phyloP scores from a whole-genome alignment of 2,888 invertebrate species.

The Rutpela maculata region DNA sequence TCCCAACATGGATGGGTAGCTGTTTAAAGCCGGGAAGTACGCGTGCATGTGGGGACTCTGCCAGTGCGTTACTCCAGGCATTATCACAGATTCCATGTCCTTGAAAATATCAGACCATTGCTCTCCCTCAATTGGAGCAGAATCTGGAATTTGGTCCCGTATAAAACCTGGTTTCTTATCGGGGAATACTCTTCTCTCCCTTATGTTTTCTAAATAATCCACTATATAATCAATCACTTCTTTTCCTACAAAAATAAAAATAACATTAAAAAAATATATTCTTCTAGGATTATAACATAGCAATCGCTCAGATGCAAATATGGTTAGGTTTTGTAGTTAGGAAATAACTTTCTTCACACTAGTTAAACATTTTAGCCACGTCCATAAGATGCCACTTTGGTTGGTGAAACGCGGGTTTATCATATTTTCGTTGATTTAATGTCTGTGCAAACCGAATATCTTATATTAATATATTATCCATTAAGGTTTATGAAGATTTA shows the following conservation, averaged over 20 bases:
- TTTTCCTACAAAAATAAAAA: slow-evolving; percentile 75
- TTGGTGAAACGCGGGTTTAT: no score
- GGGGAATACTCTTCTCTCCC: slow-evolving; percentile 93
- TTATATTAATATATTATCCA: no score
- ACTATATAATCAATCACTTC: slow-evolving; percentile 99
- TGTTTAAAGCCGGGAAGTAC: slow-evolving; percentile 96
- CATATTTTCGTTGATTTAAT: no score
- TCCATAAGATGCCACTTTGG: no score
- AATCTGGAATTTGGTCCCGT: slow-evolving; percentile 87
- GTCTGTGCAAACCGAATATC: no score
- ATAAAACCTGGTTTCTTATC: slow-evolving; percentile 97
- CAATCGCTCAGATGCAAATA: no score
- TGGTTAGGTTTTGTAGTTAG: no score
- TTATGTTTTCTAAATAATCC: slow-evolving; percentile 94
- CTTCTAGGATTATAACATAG: no score
- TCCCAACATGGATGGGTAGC: slow-evolving; percentile 94
- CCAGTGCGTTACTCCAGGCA: slow-evolving; percentile 99
- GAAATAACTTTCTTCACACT: no score
- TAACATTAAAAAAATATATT: neutral
- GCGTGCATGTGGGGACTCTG: slow-evolving; percentile 99
- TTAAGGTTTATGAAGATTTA: no score
- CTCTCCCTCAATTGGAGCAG: slow-evolving; percentile 92
- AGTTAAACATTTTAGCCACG: no score
- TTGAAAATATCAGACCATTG: slow-evolving; percentile 93
- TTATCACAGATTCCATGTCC: slow-evolving; percentile 95